phyloP scores from a whole-genome alignment of 2,113 vertebrate genomes.

The Cariama cristata region DNA sequence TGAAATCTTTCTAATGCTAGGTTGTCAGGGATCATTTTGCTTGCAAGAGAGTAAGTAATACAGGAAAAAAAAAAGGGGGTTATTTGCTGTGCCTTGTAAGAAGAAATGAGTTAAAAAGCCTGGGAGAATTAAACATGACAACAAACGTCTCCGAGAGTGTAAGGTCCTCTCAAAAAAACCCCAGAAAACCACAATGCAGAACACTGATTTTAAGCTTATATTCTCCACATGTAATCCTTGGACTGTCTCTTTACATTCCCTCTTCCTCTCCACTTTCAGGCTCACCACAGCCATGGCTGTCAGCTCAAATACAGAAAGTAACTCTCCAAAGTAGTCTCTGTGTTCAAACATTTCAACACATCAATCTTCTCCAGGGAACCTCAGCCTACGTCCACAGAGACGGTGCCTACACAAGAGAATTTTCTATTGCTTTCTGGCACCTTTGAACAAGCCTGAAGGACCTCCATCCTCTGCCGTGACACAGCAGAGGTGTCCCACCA shows the following conservation, averaged over 20 bases:
- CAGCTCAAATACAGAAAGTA: conserved; percentile 5
- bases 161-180: neutral
- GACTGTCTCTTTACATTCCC: neutral
- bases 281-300: conserved; percentile 1
- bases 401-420: neutral
- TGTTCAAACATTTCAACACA: conserved; percentile 24
- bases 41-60: neutral
- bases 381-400: neutral
- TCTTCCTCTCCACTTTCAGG: neutral
- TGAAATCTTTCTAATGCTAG: neutral
- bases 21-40: neutral
- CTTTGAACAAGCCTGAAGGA: neutral
- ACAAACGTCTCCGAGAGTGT: neutral
- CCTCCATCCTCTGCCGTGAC: neutral
- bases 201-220: neutral
- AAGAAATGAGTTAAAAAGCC: neutral
- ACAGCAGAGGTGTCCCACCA: neutral
- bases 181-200: neutral
- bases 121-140: neutral
- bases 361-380: neutral
- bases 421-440: neutral
- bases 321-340: neutral
- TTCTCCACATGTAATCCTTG: neutral
- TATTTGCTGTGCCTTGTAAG: neutral
- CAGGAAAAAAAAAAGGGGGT: neutral